Evolutionary conservation across 23 tunicate species (phyloP), one percentile per base, ranked within the genome.

Genomic region (Ciona savignyi): DNA sequence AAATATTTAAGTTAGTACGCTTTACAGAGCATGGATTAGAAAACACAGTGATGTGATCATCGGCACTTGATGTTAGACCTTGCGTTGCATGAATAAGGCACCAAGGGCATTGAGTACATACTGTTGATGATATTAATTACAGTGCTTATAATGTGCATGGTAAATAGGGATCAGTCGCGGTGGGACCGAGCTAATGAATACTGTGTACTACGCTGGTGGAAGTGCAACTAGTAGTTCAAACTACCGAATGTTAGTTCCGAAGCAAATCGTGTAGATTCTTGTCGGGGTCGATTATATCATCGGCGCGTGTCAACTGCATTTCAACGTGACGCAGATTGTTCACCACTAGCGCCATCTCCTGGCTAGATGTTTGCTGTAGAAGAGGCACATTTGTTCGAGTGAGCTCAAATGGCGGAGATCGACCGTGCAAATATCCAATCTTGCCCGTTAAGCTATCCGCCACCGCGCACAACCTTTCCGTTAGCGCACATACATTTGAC

Each of bases 301-400:
- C 83, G 11, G 91, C 91, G 15, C 83, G 74, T 35, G 71, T 30
- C 35, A 85, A 62, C 63, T 85, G 91, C 83, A 76, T 75, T 29
- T 91, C 97, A 6, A 91, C 78, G 25, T 77, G 83, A 0, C 97
- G 82, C 49, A 91, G 75, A 51, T 91, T 91, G 66, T 85, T 91
- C 62, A 91, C 86, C 33, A 91, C 78, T 35, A 69, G n/a, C 27
- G 97, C 97, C 97, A 91, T 91, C 51, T 91, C 97, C 72, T 85
- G 83, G 24, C 86, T 68, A 0, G 83, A 71, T 2, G 97, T 91
- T 34, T 91, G 97, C 80, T 85, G 97, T 35, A 91, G 69, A 11
- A 91, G 83, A 27, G 97, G 97, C 9, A 91, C 97, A 30, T 91
- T 81, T 30, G 87, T 74, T 72, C 70, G 71, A 22, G 82, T 60